Base-by-base conservation (phyloP, 2,888 invertebrate genomes). In the Notodonta dromedarius region DNA sequence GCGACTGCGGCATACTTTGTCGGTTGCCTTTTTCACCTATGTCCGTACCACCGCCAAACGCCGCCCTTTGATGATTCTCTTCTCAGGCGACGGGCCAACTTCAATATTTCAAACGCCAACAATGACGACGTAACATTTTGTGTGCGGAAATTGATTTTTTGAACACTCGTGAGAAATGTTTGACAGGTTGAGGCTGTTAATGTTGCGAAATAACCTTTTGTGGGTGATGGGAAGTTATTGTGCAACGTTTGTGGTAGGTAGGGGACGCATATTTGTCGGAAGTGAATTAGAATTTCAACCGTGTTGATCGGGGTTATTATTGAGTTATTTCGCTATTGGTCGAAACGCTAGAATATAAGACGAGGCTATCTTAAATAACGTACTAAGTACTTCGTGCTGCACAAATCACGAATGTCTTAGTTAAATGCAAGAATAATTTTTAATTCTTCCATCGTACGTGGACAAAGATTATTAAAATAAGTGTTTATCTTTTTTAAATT, bases 121-220 rank as follows among this genome's bases (percentile, higher is more conserved):
- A 93, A 93, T 93, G 92, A 92, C 90, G 75, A 71, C 70, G 87
- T 81, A 85, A 89, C 88, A 92, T 91, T 54, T 93, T 92, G 92
- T 93, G 90, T 93, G 92, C 93, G 93, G 93, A 93, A 92, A 93
- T 93, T 90, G 92, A 89, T 91, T 92, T 93, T 93, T 93, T 90
- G 82, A 85, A 80, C 65, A 70, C 78, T 78, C 90, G 90, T 90
- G 91, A 88, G 91, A 92, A 91, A 87, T 86, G 86, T 88, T 89
- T 89, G 91, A 88, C 91, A 88, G 89, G 89, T 90, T 89, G 83
- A 78, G 80, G 80, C 81, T 78, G 80, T 83, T 86, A 78, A 79
- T 70, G 69, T 81, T 82, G 84, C 83, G 66, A 83, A 84, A 58
- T 70, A 70, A 83, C 75, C 73, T 68, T 77, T 76, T 79, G 73